These are phyloP conservation scores for Gopherus evgoodei DNA, from an alignment of 2,113 vertebrate genomes.

Conservation along the genomic window DNA sequence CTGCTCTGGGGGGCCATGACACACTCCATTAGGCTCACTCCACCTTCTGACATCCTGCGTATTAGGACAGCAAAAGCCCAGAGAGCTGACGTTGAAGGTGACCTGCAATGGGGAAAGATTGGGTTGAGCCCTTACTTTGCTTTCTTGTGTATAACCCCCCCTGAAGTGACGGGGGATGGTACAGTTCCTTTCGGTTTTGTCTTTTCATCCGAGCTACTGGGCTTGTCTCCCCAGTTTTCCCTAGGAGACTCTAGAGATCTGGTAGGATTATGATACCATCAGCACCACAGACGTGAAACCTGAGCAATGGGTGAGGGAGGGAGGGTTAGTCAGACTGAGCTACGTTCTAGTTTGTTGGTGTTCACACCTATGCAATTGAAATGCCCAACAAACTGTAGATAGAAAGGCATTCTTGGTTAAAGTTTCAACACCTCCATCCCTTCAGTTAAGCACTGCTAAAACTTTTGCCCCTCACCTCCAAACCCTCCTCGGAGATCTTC, in stretches of 20 bases:
- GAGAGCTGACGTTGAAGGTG: not conserved
- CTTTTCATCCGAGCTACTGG: not conserved
- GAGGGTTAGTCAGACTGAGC: not conserved
- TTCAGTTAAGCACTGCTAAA: not conserved
- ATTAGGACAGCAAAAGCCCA: not conserved
- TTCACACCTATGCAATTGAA: not conserved
- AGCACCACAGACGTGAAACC: not conserved
- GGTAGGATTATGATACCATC: not conserved
- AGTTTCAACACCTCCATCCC: not conserved
- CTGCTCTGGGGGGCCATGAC: not conserved
- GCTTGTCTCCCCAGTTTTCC: not conserved
- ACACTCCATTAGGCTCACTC: not conserved
- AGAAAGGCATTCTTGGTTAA: not conserved
- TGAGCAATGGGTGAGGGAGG: not conserved
- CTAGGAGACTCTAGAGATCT: not conserved
- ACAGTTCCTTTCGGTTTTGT: not conserved
- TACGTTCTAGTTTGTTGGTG: not conserved
- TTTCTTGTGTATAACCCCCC: not conserved
- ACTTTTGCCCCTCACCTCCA: not conserved
- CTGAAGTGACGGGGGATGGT: fast-evolving
- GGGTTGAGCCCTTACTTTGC: not conserved
- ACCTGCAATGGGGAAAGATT: no score
- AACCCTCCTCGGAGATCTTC: not conserved
- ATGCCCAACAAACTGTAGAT: not conserved
- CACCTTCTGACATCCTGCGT: not conserved